Base-by-base conservation (phyloP, 2,797 vertebrate species). In the Babyrousa celebensis region DNA sequence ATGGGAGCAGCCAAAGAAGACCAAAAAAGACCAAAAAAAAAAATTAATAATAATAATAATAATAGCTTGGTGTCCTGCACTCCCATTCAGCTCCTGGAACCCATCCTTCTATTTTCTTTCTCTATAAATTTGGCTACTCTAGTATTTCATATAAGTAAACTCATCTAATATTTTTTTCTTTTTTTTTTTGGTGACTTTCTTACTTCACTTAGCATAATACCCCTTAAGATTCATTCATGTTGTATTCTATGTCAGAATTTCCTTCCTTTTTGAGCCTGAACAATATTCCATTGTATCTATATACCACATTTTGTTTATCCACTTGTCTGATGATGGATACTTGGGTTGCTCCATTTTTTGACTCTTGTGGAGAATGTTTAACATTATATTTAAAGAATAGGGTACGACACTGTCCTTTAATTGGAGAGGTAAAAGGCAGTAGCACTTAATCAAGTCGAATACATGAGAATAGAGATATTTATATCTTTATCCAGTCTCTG, bases 401-500 rank as follows among this genome's bases (percentile, higher is more conserved):
- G 77, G 62, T 54, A 86, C 65, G 54, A 60, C 40, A 23, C 12
- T 43, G 2, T 85, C 32, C 32, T 94, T 92, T 77, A 90, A 83
- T 89, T 70, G 71, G 92, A 92, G 80, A 91, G n/a, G 20, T 88
- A 11, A 93, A 93, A 71, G 25, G 17, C 52, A 62, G 1, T 88
- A 29, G 5, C 48, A 85, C 56, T 60, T 91, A 79, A 71, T 89
- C 14, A 89, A 60, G 68, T 85, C 78, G 29, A 92, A 25, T 63
- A 72, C 4, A 16, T 77, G 23, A 71, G 21, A 91, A 48, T 94
- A 89, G 62, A 95, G 68, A 29, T 79, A 14, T 75, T 92, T 74
- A 32, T 62, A n/a, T 67, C 96, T 94, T 94, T 78, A 94, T 29
- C 9, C 16, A 75, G 12, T 85, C 36, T 96, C 20, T 87, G 52